phyloP scores from a whole-genome alignment of 2,113 vertebrate species.

The Gila orcuttii region DNA sequence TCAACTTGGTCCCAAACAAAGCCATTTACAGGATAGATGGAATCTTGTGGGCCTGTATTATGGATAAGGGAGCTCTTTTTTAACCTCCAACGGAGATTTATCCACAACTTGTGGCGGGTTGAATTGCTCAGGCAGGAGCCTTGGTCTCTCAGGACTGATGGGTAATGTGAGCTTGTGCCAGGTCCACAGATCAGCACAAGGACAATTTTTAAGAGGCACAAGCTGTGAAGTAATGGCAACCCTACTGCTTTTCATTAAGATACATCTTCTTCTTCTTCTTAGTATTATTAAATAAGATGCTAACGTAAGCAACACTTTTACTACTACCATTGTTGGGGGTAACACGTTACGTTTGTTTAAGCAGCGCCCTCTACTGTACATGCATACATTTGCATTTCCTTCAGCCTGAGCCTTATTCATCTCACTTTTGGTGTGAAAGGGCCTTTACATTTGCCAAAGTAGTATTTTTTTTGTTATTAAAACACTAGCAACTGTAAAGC shows the following conservation, averaged over 20 bases:
- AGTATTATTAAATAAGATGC: not conserved
- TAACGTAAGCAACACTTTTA: not conserved
- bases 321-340: too few species aligned
- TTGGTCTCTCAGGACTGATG: constrained; percentile 46
- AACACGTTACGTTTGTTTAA: too few species aligned
- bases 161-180: constrained; percentile 40
- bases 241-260: not conserved
- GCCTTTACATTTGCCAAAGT: too few species aligned
- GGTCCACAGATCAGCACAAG: constrained; percentile 7
- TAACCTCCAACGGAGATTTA: constrained; percentile 45
- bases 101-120: constrained; percentile 34
- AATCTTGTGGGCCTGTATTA: not conserved
- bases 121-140: constrained; percentile 39
- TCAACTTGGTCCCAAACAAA: constrained; percentile 13
- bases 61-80: constrained; percentile 17
- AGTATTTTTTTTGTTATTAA: too few species aligned
- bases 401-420: too few species aligned
- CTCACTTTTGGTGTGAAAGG: too few species aligned
- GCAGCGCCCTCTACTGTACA: too few species aligned
- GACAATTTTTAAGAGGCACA: constrained; percentile 5
- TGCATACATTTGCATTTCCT: too few species aligned
- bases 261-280: not conserved
- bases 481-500: not conserved
- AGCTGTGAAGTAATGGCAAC: not conserved
- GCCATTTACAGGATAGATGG: not conserved